Percentiles rank a stretch among this genome's conserved stretches.
Evolutionary conservation across 1,140 invertebrate genomes (phyloP).

Genomic region (Caenorhabditis elegans): WBcel235 BX284604.4:10971001-10971500

Average conservation of each 20-base stretch:
- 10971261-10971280: background rate
- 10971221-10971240: background rate
- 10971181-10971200: conserved; percentile 1
- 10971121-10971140: too few relatives aligned
- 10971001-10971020: too few relatives aligned
- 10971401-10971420: background rate
- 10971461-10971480: too few relatives aligned
- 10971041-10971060: too few relatives aligned
- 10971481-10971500: too few relatives aligned
- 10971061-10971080: too few relatives aligned
- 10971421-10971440: too few relatives aligned
- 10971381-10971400: conserved; percentile 6
- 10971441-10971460: too few relatives aligned
- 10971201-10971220: background rate
- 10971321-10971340: background rate
- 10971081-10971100: too few relatives aligned
- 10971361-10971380: background rate
- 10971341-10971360: background rate
- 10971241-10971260: background rate
- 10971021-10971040: too few relatives aligned
- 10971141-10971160: too few relatives aligned
- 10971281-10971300: background rate
- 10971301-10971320: background rate
- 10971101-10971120: too few relatives aligned
- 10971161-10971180: conserved; percentile 33